Base-by-base conservation (phyloP, 2,888 invertebrate species). In the Temnothorax unifasciatus region DNA sequence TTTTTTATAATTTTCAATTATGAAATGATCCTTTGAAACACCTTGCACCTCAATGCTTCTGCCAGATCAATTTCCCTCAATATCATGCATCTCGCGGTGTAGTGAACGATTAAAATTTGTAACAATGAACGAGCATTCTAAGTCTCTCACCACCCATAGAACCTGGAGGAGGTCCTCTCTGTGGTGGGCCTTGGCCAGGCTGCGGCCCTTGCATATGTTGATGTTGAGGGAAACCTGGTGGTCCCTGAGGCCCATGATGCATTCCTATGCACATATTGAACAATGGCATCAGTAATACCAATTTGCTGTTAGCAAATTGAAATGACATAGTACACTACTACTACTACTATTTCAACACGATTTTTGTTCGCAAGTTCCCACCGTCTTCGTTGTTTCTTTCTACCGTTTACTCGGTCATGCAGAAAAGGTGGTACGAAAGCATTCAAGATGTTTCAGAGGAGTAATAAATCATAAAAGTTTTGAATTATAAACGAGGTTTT, bases 131-230 rank as follows among this genome's bases (percentile, higher is more conserved):
- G 82, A 88, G 85, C 84, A 59, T 86, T 84, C 87, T 77, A 90
- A 92, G 87, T 88, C 87, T 90, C 93, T 94, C 92, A 93, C 93
- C 94, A 91, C 93, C 93, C 94, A 93, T 94, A 88, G 93, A 94
- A 91, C 95, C 94, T 92, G 96, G 95, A 86, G 96, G 96, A 88
- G 96, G 96, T 88, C 96, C 96, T 92, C 96, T 95, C 84, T 96
- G 96, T 75, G 96, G 96, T 77, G 96, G 96, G 57, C 96, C 96
- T 95, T 96, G 97, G 95, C 97, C 96, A 93, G 97, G 97, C 69
- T 97, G 97, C 75, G 97, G 97, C 77, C 96, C 96, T 94, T 96
- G 97, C 91, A 95, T 95, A 88, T 95, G 95, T 89, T 95, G 95
- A 93, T 95, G 95, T 86, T 96, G 96, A 89, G 95, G 95, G 92